Evolutionary conservation across 2,888 invertebrate species (phyloP).

Genomic region (Cheilosia scutellata): DNA sequence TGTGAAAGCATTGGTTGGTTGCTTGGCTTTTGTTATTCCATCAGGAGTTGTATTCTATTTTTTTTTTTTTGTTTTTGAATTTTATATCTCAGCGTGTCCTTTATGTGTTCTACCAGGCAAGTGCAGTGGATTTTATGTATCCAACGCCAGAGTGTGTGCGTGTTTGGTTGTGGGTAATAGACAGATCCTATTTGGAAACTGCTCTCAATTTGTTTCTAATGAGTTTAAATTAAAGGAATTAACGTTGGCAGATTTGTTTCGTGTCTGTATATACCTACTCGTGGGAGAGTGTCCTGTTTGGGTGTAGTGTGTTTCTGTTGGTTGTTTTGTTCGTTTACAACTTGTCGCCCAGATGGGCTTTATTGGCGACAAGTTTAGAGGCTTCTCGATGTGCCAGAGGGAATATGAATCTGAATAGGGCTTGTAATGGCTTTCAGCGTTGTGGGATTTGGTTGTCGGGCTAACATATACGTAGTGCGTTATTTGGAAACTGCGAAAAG

Average conservation of each 20-base stretch:
- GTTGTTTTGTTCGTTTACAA: slow-evolving; percentile 19
- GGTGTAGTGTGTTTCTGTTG: slow-evolving; percentile 14
- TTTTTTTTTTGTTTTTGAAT: background rate
- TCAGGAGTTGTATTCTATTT: slow-evolving; percentile 24
- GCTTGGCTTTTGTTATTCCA: slow-evolving; percentile 24
- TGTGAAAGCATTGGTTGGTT: slow-evolving; percentile 38
- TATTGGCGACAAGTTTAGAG: background rate
- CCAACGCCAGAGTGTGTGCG: background rate
- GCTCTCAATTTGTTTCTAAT: slow-evolving; percentile 70
- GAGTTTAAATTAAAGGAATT: slow-evolving; percentile 66
- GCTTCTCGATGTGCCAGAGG: background rate
- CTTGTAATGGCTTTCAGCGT: background rate
- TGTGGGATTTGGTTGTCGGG: background rate
- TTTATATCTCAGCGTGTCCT: slow-evolving; percentile 23
- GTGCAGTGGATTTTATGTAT: background rate
- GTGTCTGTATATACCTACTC: background rate
- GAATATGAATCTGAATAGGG: background rate
- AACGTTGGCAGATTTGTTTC: slow-evolving; percentile 54
- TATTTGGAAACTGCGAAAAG: too few relatives aligned
- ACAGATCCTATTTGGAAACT: slow-evolving; percentile 61
- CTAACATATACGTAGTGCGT: too few relatives aligned
- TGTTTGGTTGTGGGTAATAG: slow-evolving; percentile 31
- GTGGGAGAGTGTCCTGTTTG: background rate
- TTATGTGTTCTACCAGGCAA: slow-evolving; percentile 11
- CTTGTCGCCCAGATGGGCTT: slow-evolving; percentile 14